A percentile compares a stretch with the other conserved stretches of the same genome.
Conservation (phyloP, 2,888 invertebrate species). For the Mellilla xanthometata region DNA sequence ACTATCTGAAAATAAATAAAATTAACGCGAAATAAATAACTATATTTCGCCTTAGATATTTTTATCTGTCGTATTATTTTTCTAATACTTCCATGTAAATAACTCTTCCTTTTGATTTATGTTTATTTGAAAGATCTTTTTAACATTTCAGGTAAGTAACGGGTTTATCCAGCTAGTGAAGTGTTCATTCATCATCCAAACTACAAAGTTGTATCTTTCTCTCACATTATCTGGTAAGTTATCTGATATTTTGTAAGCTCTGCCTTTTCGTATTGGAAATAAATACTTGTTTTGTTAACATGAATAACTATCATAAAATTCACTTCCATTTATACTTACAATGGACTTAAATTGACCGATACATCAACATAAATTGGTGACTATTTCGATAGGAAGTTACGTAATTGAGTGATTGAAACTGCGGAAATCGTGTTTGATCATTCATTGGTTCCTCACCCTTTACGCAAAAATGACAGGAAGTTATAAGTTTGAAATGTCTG, state of each 20-base stretch:
- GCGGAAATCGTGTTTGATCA: neutral
- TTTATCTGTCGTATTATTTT: too few relatives aligned
- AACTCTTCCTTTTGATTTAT: neutral
- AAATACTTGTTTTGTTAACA: neutral
- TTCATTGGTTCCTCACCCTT: too few relatives aligned
- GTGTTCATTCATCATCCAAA: conserved; percentile 8
- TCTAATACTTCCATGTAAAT: too few relatives aligned
- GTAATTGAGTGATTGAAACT: conserved; percentile 7
- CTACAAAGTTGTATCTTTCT: neutral
- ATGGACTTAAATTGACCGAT: neutral
- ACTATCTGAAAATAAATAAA: too few relatives aligned
- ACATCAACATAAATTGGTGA: neutral
- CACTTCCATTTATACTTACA: neutral
- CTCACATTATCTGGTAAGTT: conserved; percentile 5
- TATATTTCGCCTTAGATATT: too few relatives aligned
- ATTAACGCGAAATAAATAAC: too few relatives aligned
- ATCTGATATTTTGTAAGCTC: neutral
- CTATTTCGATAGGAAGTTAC: conserved; percentile 1
- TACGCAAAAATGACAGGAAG: too few relatives aligned
- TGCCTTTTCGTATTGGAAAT: neutral
- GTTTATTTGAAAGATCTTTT: neutral
- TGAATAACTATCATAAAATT: neutral
- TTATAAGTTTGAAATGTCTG: too few relatives aligned
- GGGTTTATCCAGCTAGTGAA: neutral
- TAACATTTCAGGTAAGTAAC: conserved; percentile 11